Percentiles rank a stretch among this genome's conserved stretches.
These are phyloP conservation scores for Ephydatia muelleri DNA, from an alignment of 37 sponge, comb jelly and placozoan genomes.

Conservation along the genomic window DNA sequence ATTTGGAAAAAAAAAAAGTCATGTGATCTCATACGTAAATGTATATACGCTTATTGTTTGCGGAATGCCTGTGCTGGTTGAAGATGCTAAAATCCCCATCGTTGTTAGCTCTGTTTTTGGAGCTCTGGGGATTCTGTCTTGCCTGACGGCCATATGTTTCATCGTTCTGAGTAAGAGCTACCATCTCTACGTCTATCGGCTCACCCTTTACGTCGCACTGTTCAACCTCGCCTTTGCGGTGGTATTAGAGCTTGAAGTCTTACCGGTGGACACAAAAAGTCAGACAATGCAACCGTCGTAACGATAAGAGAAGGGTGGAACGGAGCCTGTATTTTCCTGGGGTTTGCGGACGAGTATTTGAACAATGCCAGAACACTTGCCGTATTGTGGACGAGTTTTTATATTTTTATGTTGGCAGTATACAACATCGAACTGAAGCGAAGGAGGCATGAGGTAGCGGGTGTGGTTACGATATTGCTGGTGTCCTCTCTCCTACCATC, in stretches of 20 bases:
- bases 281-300: neutral
- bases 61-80: neutral
- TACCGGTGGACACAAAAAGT: neutral
- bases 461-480: neutral
- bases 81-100: neutral
- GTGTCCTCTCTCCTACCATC: neutral
- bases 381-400: neutral
- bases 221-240: neutral
- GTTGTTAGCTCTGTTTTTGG: neutral
- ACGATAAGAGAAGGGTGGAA: neutral
- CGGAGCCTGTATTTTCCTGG: neutral
- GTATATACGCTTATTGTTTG: too few relatives aligned
- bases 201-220: neutral
- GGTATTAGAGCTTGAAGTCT: neutral
- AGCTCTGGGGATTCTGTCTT: neutral
- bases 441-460: neutral
- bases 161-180: neutral
- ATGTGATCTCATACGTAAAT: too few relatives aligned
- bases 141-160: neutral
- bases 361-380: neutral
- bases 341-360: neutral
- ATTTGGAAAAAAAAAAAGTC: too few relatives aligned
- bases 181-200: neutral
- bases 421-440: neutral
- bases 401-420: neutral